These are phyloP conservation scores for Xestia ashworthii DNA, from an alignment of 2,888 invertebrate genomes.

Conservation along the genomic window DNA sequence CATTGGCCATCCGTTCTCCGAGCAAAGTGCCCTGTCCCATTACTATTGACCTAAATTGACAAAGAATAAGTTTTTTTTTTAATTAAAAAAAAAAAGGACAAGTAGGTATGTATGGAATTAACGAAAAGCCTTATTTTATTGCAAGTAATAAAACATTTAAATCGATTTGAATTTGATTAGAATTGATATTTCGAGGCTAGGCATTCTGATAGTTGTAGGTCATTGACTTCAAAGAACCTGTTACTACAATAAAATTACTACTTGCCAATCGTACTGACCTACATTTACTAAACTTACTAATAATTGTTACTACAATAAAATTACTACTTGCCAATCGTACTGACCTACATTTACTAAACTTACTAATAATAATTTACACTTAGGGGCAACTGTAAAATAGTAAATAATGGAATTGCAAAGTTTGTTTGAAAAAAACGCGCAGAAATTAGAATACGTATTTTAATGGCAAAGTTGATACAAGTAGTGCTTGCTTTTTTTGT, in stretches of 20 bases:
- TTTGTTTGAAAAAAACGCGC: no score
- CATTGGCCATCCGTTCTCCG: no score
- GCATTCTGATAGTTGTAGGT: not conserved
- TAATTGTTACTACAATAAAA: constrained; percentile 12
- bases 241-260: constrained; percentile 2
- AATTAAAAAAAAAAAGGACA: no score
- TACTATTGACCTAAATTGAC: no score
- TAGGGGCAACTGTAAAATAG: not conserved
- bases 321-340: not conserved
- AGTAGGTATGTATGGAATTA: not conserved
- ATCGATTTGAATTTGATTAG: not conserved
- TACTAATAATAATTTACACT: not conserved
- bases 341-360: constrained; percentile 9
- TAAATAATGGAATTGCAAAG: not conserved
- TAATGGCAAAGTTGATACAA: not conserved
- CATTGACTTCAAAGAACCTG: constrained; percentile 8
- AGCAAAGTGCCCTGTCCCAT: no score
- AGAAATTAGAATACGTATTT: not conserved
- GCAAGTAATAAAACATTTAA: not conserved
- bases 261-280: not conserved
- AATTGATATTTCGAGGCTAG: not conserved
- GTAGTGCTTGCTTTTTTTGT: not conserved
- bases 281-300: constrained; percentile 1
- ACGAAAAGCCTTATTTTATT: not conserved
- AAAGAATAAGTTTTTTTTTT: not conserved